Evolutionary conservation across 2,888 invertebrate species (phyloP), one percentile per base, ranked within the genome.

Genomic region (Torymus auratus): DNA sequence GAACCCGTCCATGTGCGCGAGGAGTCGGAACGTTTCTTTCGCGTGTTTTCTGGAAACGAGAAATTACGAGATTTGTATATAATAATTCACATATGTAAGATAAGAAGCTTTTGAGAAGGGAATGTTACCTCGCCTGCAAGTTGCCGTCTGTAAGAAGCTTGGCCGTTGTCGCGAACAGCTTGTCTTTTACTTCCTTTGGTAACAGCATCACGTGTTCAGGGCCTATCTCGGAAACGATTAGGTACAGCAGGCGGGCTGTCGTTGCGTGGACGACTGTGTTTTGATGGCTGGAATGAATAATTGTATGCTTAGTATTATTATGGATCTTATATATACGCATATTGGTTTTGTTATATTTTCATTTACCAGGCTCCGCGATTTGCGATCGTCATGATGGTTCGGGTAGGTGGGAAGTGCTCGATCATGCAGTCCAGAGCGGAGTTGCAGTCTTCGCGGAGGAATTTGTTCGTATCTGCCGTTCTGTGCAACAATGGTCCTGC

Each of bases 391-490:
- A 92, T 91, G 2, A 95, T 93, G 0, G 95, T 94, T 84, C 95
- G 94, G 7, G 93, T 91, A 7, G 95, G 94, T 50, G 94, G 94
- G 17, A 96, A 93, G 81, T 95, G 93, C 78, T 96, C 95, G 79
- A 97, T 95, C 94, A 99, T 95, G 14, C 94, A 93, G 86, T 95
- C 96, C 61, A 99, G 91, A 0, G 98, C 96, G 12, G 93, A 93
- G 78, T 95, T 95, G 2, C 98, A 96, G 91, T 99, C 99, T 55
- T 96, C 96, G 23, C 98, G 93, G 71, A 99, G 93, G 89, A 99
- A 98, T 85, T 95, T 95, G 91, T 98, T 98, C 10, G 97, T 98
- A 88, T 99, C 99, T 0, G 98, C 97, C 70, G 97, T 96, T 82
- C 98, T 95, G 85, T 96, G 96, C 52, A 99, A 92, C 78, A 99